These are phyloP conservation scores for Hycleus cichorii DNA, from an alignment of 1,140 invertebrate species.

Conservation along the genomic window DNA sequence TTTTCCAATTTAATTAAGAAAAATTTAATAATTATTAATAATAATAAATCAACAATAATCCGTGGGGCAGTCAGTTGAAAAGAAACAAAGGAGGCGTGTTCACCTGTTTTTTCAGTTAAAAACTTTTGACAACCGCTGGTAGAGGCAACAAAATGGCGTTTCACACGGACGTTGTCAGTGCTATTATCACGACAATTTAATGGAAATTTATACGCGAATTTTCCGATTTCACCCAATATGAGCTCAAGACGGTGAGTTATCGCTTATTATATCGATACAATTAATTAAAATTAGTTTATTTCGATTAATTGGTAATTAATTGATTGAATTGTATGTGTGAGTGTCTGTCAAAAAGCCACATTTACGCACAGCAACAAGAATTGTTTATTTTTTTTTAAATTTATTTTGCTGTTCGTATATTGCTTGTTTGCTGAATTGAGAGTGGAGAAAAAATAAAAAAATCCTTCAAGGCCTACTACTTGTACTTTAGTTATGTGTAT, in stretches of 20 bases:
- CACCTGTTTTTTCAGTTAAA: not conserved
- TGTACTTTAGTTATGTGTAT: not conserved
- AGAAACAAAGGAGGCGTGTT: not conserved
- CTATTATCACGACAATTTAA: too few species aligned
- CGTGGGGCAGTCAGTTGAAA: not conserved
- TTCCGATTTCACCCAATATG: too few species aligned
- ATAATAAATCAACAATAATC: not conserved
- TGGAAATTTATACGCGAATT: too few species aligned
- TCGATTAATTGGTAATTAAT: too few species aligned
- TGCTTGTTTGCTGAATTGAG: not conserved
- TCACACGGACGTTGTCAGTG: too few species aligned
- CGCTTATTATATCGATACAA: too few species aligned
- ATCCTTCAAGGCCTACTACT: slow-evolving; percentile 15
- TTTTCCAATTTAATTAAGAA: too few species aligned
- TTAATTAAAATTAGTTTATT: too few species aligned
- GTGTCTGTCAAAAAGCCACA: slow-evolving; percentile 17
- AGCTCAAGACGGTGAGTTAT: too few species aligned
- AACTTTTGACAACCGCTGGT: not conserved
- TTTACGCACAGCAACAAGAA: slow-evolving; percentile 13
- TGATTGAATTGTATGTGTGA: not conserved
- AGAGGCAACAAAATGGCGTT: not conserved
- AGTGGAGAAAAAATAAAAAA: not conserved
- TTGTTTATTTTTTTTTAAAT: slow-evolving; percentile 22
- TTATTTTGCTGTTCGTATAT: not conserved
- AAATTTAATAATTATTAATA: not conserved